phyloP scores from a whole-genome alignment of 2,113 vertebrate species.

The Muscicapa adusta region DNA sequence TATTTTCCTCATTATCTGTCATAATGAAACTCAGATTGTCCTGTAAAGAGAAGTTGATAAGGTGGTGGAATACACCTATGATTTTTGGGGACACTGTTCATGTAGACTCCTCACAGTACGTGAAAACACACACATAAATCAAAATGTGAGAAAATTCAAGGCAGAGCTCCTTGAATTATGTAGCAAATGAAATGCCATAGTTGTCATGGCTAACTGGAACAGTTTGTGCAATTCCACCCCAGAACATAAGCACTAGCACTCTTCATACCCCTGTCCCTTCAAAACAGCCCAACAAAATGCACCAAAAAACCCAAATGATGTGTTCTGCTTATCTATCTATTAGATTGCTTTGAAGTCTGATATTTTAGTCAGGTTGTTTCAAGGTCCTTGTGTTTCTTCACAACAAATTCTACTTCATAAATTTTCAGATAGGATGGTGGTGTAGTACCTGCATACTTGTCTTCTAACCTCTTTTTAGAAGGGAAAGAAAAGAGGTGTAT shows the following conservation, averaged over 20 bases:
- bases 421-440: not conserved
- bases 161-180: not conserved
- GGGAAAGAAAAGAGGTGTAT: not conserved
- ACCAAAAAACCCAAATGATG: accelerated
- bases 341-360: not conserved
- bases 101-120: not conserved
- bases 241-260: not conserved
- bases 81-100: not conserved
- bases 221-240: not conserved
- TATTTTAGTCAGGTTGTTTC: not conserved
- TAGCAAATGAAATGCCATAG: not conserved
- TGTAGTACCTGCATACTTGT: not conserved
- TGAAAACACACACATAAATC: not conserved
- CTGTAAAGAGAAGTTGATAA: not conserved
- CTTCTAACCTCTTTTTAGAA: not conserved
- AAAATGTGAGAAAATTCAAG: not conserved
- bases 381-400: not conserved
- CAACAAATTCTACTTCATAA: not conserved
- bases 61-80: not conserved
- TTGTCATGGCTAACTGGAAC: not conserved
- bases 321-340: not conserved
- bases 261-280: not conserved
- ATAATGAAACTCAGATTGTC: not conserved
- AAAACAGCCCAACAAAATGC: not conserved
- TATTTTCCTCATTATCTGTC: not conserved